These are phyloP conservation scores for Porites australiensis DNA, from an alignment of 64 coral and sea anemone species.

Conservation along the genomic window DNA sequence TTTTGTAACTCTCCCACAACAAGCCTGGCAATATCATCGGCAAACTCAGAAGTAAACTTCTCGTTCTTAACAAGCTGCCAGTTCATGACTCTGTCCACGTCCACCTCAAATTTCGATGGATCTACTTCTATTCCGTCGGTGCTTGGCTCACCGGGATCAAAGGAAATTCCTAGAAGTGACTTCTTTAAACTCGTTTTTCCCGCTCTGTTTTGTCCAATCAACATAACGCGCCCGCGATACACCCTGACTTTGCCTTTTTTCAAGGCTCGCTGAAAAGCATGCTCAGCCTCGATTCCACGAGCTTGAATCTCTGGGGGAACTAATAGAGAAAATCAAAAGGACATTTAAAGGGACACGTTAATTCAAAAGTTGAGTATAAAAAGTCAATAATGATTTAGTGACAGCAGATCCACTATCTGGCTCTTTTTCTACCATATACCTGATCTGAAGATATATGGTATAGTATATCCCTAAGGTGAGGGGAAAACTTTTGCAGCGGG, in stretches of 20 bases:
- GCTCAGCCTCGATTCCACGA: conserved; percentile 32
- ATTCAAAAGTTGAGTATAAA: no score
- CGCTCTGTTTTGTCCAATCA: conserved; percentile 65
- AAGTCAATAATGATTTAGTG: no score
- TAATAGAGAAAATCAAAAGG: neutral
- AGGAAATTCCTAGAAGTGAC: conserved; percentile 51
- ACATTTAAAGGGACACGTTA: neutral
- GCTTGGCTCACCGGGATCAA: conserved; percentile 53
- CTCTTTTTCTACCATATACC: no score
- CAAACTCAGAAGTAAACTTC: conserved; percentile 39
- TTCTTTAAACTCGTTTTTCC: conserved; percentile 80
- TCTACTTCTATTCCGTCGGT: conserved; percentile 73
- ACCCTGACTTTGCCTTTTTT: conserved; percentile 42
- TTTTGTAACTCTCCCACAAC: conserved; percentile 1
- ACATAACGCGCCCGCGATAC: conserved; percentile 33
- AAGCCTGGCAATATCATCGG: conserved; percentile 54
- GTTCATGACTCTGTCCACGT: conserved; percentile 32
- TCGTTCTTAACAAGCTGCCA: conserved; percentile 50
- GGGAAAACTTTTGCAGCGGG: no score
- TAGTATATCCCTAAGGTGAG: no score
- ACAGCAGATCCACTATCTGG: no score
- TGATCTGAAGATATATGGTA: no score
- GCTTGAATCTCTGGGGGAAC: conserved; percentile 56
- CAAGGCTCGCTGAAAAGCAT: conserved; percentile 26
- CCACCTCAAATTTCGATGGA: conserved; percentile 56